phyloP scores from a whole-genome alignment of 2,113 vertebrate species.

The Microcebus lehilahytsara region DNA sequence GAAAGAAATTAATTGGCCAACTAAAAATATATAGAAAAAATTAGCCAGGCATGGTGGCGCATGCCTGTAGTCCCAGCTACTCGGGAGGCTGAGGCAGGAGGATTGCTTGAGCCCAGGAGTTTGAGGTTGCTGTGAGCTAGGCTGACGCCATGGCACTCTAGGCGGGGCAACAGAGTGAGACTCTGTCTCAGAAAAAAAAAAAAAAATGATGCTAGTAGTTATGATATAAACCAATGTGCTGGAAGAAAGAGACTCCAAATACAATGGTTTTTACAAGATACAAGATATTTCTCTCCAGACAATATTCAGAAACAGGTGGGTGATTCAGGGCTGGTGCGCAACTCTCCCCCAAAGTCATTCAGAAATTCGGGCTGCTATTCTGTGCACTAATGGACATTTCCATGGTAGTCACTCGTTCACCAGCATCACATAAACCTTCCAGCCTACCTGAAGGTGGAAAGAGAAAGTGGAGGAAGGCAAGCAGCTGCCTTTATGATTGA shows the following conservation, averaged over 20 bases:
- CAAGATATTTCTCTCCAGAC: not conserved
- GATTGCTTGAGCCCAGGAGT: too few species aligned
- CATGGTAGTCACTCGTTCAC: not conserved
- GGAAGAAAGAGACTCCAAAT: not conserved
- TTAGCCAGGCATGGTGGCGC: too few species aligned
- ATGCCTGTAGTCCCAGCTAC: too few species aligned
- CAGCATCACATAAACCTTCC: not conserved
- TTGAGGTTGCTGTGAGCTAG: too few species aligned
- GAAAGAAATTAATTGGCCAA: too few species aligned
- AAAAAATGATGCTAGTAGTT: not conserved
- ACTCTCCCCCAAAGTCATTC: not conserved
- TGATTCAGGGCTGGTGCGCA: not conserved
- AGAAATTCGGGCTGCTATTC: not conserved
- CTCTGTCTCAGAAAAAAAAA: too few species aligned
- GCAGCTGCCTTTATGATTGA: not conserved
- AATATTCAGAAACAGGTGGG: not conserved
- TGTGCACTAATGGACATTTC: not conserved
- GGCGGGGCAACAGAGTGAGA: too few species aligned
- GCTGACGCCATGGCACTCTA: too few species aligned
- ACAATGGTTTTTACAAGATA: not conserved
- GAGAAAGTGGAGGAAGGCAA: not conserved
- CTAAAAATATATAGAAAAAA: too few species aligned
- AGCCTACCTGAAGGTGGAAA: not conserved
- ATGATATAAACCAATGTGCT: not conserved
- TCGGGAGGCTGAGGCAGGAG: too few species aligned